These are phyloP conservation scores for roundworm (Caenorhabditis elegans) DNA, from an alignment of 1,140 invertebrate species.

Conservation along the genomic window WBcel235 BX284606.5:5245501-5246000, in stretches of 20 bases:
- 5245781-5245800: too few relatives aligned
- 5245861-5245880: not conserved
- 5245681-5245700: too few relatives aligned
- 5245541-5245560: not conserved
- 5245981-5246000: too few relatives aligned
- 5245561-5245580: not conserved
- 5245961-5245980: not conserved
- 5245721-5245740: too few relatives aligned
- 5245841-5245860: not conserved
- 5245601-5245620: too few relatives aligned
- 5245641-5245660: too few relatives aligned
- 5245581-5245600: not conserved
- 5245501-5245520: not conserved
- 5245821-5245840: not conserved
- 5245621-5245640: too few relatives aligned
- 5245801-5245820: too few relatives aligned
- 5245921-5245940: not conserved
- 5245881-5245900: conserved; percentile 8
- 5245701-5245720: too few relatives aligned
- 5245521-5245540: not conserved
- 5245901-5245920: not conserved
- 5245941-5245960: conserved; percentile 4
- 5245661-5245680: too few relatives aligned
- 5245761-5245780: too few relatives aligned
- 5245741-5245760: too few relatives aligned